Evolutionary conservation across 2,113 vertebrate genomes (phyloP).

Genomic region (Columba livia): DNA sequence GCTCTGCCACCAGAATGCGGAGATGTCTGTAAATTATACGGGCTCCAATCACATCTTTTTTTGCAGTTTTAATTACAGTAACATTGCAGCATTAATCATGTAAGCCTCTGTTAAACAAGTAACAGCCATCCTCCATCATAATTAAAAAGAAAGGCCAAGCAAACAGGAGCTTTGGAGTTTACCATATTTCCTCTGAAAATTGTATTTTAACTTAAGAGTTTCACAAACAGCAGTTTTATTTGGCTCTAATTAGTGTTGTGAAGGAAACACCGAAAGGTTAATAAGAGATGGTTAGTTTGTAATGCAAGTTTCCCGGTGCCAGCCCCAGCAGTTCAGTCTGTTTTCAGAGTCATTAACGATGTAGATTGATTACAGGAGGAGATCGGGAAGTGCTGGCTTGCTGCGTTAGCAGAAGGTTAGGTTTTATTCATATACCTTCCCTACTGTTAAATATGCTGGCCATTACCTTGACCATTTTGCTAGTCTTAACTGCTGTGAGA

Average conservation of each 20-base stretch:
- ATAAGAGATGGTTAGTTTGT: slow-evolving; percentile 71
- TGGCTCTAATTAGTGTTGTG: slow-evolving; percentile 65
- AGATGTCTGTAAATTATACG: slow-evolving; percentile 59
- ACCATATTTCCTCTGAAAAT: slow-evolving; percentile 62
- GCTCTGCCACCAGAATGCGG: slow-evolving; percentile 29
- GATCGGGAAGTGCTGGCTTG: slow-evolving; percentile 63
- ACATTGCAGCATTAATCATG: slow-evolving; percentile 67
- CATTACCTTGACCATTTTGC: slow-evolving; percentile 49
- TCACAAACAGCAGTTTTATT: slow-evolving; percentile 62
- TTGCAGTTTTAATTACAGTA: slow-evolving; percentile 64
- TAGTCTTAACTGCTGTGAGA: neutral
- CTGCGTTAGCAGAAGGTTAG: slow-evolving; percentile 66
- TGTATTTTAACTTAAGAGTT: slow-evolving; percentile 65
- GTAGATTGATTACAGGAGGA: slow-evolving; percentile 74
- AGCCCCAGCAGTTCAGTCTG: slow-evolving; percentile 67
- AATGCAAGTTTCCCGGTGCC: slow-evolving; percentile 67
- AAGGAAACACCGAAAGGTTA: slow-evolving; percentile 75
- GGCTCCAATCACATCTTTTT: slow-evolving; percentile 58
- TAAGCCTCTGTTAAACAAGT: slow-evolving; percentile 57
- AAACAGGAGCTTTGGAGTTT: slow-evolving; percentile 51
- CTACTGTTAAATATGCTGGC: slow-evolving; percentile 59
- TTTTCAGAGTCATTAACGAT: slow-evolving; percentile 75
- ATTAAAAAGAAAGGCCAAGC: slow-evolving; percentile 64
- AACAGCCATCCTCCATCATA: slow-evolving; percentile 63
- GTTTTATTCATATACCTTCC: slow-evolving; percentile 63